Evolutionary conservation across 2,797 vertebrate genomes (phyloP).

Genomic region (Sphenodon punctatus): DNA sequence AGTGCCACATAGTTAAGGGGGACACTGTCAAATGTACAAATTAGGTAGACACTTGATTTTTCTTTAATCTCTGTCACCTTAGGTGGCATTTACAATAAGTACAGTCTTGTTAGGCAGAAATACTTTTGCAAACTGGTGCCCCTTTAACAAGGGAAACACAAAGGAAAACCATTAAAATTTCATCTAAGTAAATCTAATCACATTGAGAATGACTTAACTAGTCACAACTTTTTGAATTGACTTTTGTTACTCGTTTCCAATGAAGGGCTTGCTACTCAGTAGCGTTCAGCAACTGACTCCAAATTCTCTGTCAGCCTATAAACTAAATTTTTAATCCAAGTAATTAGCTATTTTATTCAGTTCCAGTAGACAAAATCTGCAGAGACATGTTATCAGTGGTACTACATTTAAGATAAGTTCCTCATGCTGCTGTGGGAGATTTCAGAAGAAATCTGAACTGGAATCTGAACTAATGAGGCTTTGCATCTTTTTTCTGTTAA

Average conservation of each 20-base stretch:
- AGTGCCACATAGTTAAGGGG: neutral
- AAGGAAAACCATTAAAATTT: neutral
- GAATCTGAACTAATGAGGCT: constrained; percentile 2
- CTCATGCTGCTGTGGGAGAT: neutral
- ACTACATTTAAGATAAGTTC: neutral
- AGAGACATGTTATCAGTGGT: no score
- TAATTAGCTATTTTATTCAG: neutral
- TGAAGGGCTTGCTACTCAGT: neutral
- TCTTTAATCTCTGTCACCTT: no score
- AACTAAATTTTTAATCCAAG: no score
- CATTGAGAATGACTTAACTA: neutral
- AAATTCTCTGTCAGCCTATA: no score
- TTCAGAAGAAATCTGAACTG: neutral
- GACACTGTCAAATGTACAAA: no score
- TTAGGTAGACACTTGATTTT: no score
- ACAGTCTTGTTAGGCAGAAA: no score
- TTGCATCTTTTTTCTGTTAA: constrained; percentile 14
- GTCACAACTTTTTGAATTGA: neutral
- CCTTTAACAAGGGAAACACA: no score
- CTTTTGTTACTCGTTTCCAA: no score
- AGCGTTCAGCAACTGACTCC: neutral
- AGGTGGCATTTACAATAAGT: no score
- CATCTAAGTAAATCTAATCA: neutral
- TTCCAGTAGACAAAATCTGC: neutral
- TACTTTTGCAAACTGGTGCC: no score